Base-by-base conservation (phyloP, 1,140 invertebrate genomes). In the Brachionus paranguensis region DNA sequence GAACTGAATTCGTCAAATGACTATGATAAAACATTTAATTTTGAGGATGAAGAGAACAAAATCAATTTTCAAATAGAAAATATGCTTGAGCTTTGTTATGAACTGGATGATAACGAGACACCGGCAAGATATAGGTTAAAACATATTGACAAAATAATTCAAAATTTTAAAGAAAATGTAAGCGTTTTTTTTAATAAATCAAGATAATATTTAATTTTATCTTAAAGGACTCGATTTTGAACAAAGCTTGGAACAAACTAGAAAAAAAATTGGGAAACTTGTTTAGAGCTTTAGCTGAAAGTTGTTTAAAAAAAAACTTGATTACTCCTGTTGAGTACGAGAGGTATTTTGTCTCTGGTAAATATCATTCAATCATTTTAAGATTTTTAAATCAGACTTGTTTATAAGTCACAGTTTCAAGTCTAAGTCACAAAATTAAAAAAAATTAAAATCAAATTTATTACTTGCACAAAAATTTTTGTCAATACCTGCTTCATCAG, bases 21-120 rank as follows among this genome's bases (percentile, higher is more conserved):
- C 1, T 43, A 43, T 60, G 78, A 79, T 55, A 50, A 41, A 20
- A 43, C 11, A 10, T 79, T 79, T 10, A 4, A 55, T n/a, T 55
- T 53, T 27, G 37, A 53, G 12, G 45, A 79, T 43, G n/a, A 24
- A 17, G 17, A 43, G 24, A 50, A 29, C n/a, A 33, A 79, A n/a
- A n/a, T 55, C 27, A 55, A 55, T 37, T 3, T 79, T n/a, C 6
- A 47, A 27, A 79, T 79, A 24, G 45, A 79, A 12, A 79, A 79
- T 41, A 53, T 79, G 47, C 55, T 79, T 43, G 78, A 79, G 12
- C 55, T 55, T 41, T 79, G 45, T 12, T 79, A 79, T 41, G 47
- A 55, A 12, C 11, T 79, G 14, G 78, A 79, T 27, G 78, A 79
- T 33, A 79, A 79, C 41, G 78, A 81, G 27, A 41, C 37, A 68